Evolutionary conservation across 2,888 invertebrate species (phyloP).

Genomic region (Cheilosia urbana): DNA sequence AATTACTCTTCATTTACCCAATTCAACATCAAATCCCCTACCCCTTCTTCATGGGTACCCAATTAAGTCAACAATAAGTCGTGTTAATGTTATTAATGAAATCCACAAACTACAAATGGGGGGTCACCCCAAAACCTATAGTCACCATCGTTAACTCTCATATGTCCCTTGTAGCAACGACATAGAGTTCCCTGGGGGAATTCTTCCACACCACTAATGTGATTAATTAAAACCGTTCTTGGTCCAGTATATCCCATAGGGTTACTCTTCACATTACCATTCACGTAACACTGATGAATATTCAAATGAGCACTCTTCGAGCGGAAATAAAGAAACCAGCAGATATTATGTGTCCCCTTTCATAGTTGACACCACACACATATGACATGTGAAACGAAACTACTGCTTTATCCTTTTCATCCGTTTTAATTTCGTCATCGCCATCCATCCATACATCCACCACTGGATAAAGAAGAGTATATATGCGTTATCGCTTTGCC

Average conservation of each 20-base stretch:
- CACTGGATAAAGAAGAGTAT: not conserved
- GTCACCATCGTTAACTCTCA: not conserved
- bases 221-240: constrained; percentile 62
- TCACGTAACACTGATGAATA: constrained; percentile 54
- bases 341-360: constrained; percentile 8
- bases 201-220: constrained; percentile 57
- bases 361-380: constrained; percentile 1
- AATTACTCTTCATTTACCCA: too few species aligned
- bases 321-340: constrained; percentile 18
- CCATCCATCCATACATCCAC: not conserved
- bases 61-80: constrained; percentile 3
- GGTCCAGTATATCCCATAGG: not conserved
- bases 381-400: constrained; percentile 9
- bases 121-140: not conserved
- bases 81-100: constrained; percentile 6
- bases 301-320: constrained; percentile 47
- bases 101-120: constrained; percentile 18
- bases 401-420: constrained; percentile 30
- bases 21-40: too few species aligned
- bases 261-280: constrained; percentile 40
- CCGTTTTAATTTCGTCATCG: constrained; percentile 43
- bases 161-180: constrained; percentile 14
- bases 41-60: not conserved
- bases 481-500: constrained; percentile 4
- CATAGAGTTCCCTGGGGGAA: constrained; percentile 9